Conservation (phyloP, 2,888 invertebrate genomes). For the Melanotus villosus region DNA sequence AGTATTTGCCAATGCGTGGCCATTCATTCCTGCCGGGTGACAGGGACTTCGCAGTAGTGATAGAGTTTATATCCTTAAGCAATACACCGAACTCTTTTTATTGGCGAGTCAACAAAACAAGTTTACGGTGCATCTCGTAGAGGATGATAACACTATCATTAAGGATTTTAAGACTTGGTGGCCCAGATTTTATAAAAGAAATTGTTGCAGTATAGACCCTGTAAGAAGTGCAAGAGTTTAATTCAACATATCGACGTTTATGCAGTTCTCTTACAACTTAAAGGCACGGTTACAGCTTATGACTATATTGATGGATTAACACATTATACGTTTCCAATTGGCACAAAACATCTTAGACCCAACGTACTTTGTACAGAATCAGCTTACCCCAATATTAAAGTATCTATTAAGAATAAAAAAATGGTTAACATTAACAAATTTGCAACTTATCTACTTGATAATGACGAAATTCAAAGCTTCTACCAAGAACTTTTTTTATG, state of each 20-base stretch:
- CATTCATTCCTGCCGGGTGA: no score
- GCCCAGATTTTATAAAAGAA: slow-evolving; percentile 38
- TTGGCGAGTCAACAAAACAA: slow-evolving; percentile 25
- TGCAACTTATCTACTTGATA: no score
- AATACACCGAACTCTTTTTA: slow-evolving; percentile 4
- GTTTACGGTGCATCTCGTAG: slow-evolving; percentile 37
- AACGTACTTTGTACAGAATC: slow-evolving; percentile 8
- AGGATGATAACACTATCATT: slow-evolving; percentile 32
- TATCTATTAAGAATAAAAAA: slow-evolving; percentile 34
- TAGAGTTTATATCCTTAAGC: slow-evolving; percentile 1
- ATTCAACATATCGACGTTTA: slow-evolving; percentile 34
- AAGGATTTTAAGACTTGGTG: slow-evolving; percentile 30
- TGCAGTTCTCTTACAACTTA: slow-evolving; percentile 30
- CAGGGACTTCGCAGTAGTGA: background rate
- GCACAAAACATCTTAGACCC: background rate
- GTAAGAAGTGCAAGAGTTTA: slow-evolving; percentile 19
- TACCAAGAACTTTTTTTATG: slow-evolving; percentile 4
- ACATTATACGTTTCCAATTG: background rate
- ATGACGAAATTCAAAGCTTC: no score
- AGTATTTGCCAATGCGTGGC: no score
- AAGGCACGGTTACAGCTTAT: slow-evolving; percentile 11
- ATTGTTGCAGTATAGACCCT: slow-evolving; percentile 7
- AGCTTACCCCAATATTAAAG: background rate
- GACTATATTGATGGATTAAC: slow-evolving; percentile 22
- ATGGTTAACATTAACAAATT: background rate